phyloP scores from a whole-genome alignment of 2,888 invertebrate genomes.

The Smittia aterrima region DNA sequence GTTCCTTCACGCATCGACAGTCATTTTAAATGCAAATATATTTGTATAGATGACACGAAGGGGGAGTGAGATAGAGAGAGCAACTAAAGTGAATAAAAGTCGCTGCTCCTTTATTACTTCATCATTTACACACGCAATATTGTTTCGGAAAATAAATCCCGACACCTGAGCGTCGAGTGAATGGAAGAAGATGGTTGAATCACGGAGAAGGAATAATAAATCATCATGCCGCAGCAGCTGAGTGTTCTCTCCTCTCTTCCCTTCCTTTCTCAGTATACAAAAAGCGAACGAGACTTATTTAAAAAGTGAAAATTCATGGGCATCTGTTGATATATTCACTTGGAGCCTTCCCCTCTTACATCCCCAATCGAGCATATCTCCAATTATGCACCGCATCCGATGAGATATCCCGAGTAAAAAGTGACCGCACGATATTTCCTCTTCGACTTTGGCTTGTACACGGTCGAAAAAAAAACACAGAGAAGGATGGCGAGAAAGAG shows the following conservation, averaged over 20 bases:
- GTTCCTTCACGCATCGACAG: background rate
- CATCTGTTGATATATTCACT: conserved; percentile 34
- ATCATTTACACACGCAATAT: background rate
- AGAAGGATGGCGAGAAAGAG: too few relatives aligned
- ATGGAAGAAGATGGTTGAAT: background rate
- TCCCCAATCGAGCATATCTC: background rate
- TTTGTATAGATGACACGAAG: background rate
- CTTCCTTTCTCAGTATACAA: background rate
- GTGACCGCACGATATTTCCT: background rate
- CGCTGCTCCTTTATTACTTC: background rate
- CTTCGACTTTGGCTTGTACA: too few relatives aligned
- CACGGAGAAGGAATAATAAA: conserved; percentile 13
- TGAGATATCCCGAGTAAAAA: background rate
- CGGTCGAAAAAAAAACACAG: too few relatives aligned
- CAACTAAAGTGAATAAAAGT: background rate
- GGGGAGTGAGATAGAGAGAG: background rate
- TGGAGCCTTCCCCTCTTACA: background rate
- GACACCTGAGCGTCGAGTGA: background rate
- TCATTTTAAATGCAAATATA: background rate
- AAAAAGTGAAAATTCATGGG: conserved; percentile 17
- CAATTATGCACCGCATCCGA: background rate
- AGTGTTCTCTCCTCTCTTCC: background rate
- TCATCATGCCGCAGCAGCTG: background rate
- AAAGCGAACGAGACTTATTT: conserved; percentile 11
- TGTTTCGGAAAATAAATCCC: background rate